phyloP scores from a whole-genome alignment of 2,888 invertebrate species.

The Ophion obscuratus region DNA sequence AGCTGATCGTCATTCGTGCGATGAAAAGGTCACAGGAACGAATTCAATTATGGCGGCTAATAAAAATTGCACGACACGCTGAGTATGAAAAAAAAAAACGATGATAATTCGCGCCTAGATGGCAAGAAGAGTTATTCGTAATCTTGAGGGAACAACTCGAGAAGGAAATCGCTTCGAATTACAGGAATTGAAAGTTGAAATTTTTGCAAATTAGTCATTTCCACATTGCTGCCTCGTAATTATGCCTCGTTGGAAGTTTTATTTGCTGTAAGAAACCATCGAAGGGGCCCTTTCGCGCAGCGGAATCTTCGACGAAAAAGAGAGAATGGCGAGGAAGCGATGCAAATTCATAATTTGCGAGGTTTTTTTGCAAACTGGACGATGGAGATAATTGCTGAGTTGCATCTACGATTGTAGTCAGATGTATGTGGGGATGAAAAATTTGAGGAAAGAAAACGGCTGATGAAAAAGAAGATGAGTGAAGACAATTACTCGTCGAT shows the following conservation, averaged over 20 bases:
- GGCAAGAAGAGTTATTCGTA: background rate
- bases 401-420: slow-evolving; percentile 23
- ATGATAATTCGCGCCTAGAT: background rate
- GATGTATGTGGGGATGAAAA: background rate
- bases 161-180: slow-evolving; percentile 6
- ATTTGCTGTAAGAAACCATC: background rate
- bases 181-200: background rate
- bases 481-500: slow-evolving; percentile 62
- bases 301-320: slow-evolving; percentile 12
- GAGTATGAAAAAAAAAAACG: background rate
- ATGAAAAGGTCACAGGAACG: too few species aligned
- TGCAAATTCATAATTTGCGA: slow-evolving; percentile 29
- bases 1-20: background rate
- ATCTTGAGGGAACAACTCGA: background rate
- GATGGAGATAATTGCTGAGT: slow-evolving; percentile 24
- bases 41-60: background rate
- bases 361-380: slow-evolving; percentile 2
- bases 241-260: slow-evolving; percentile 16
- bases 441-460: background rate
- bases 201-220: slow-evolving; percentile 26
- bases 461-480: slow-evolving; percentile 15
- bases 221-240: slow-evolving; percentile 15
- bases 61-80: background rate
- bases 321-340: slow-evolving; percentile 29
- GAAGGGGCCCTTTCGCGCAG: background rate